Conservation (phyloP, 92 coral and sea anemone genomes). For the Epizoanthus stellaris region DNA sequence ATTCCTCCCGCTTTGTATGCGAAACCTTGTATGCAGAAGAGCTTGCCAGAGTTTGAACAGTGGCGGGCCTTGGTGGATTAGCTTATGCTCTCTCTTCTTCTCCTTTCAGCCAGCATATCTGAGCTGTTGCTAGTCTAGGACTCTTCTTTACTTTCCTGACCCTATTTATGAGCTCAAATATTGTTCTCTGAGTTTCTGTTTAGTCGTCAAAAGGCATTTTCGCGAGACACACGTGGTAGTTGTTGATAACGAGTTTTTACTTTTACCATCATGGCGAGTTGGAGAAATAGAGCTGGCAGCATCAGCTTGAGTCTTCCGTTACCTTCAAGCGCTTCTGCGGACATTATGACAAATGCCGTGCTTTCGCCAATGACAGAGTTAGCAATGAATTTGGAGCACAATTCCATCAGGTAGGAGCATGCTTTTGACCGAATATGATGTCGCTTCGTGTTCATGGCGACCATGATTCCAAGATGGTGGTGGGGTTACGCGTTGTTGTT, state of each 20-base stretch:
- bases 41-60: slow-evolving; percentile 57
- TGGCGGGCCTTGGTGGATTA: slow-evolving; percentile 67
- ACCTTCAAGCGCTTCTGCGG: slow-evolving; percentile 61
- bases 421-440: slow-evolving; percentile 16
- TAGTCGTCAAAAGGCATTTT: slow-evolving; percentile 42
- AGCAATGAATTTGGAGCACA: slow-evolving; percentile 87
- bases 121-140: neutral
- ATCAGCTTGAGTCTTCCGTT: slow-evolving; percentile 75
- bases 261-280: slow-evolving; percentile 80
- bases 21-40: slow-evolving; percentile 63
- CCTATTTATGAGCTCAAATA: neutral
- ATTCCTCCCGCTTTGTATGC: slow-evolving; percentile 56
- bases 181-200: slow-evolving; percentile 4
- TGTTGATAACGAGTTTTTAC: slow-evolving; percentile 57
- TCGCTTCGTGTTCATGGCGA: neutral
- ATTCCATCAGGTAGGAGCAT: slow-evolving; percentile 74
- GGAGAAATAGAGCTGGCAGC: slow-evolving; percentile 88
- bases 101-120: slow-evolving; percentile 7
- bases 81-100: slow-evolving; percentile 45
- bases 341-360: slow-evolving; percentile 76
- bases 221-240: slow-evolving; percentile 43
- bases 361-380: slow-evolving; percentile 97
- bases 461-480: slow-evolving; percentile 20
- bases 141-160: slow-evolving; percentile 1
- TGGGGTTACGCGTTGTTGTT: neutral